phyloP scores from a whole-genome alignment of 2,797 vertebrate species.

The Percopsis omiscomaycus region DNA sequence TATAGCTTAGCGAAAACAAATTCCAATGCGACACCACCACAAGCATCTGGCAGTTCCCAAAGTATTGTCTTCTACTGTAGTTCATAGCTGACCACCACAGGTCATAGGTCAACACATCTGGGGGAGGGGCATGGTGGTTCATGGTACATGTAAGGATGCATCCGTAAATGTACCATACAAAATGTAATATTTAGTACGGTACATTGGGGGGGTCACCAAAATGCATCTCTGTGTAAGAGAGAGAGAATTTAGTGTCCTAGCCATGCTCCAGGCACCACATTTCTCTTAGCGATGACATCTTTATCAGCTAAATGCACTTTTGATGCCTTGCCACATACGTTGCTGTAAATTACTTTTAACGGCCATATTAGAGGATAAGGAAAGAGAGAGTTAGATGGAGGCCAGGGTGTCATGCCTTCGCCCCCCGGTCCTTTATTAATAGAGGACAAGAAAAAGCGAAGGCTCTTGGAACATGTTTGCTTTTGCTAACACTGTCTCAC shows the following conservation, averaged over 20 bases:
- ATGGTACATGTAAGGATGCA: no score
- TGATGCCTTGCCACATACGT: conserved; percentile 71
- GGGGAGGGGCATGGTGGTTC: no score
- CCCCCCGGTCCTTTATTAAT: conserved; percentile 52
- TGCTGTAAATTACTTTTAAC: conserved; percentile 74
- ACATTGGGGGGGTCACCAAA: background rate
- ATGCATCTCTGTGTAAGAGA: conserved; percentile 12
- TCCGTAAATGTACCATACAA: no score
- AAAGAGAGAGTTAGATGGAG: conserved; percentile 33
- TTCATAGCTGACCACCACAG: no score
- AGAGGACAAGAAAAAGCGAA: conserved; percentile 25
- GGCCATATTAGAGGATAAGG: conserved; percentile 46
- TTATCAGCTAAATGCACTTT: conserved; percentile 77
- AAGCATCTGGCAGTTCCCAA: no score
- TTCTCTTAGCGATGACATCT: conserved; percentile 69
- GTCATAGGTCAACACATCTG: no score
- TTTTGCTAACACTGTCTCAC: conserved; percentile 18
- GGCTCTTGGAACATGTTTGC: conserved; percentile 48
- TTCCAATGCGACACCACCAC: no score
- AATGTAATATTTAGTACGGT: no score
- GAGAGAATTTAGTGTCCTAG: conserved; percentile 26
- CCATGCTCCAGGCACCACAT: conserved; percentile 60
- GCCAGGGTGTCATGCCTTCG: conserved; percentile 32
- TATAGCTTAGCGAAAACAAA: no score
- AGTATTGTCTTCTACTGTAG: no score